Conservation (phyloP, 2,113 vertebrate species). For the Hystrix brachyura region DNA sequence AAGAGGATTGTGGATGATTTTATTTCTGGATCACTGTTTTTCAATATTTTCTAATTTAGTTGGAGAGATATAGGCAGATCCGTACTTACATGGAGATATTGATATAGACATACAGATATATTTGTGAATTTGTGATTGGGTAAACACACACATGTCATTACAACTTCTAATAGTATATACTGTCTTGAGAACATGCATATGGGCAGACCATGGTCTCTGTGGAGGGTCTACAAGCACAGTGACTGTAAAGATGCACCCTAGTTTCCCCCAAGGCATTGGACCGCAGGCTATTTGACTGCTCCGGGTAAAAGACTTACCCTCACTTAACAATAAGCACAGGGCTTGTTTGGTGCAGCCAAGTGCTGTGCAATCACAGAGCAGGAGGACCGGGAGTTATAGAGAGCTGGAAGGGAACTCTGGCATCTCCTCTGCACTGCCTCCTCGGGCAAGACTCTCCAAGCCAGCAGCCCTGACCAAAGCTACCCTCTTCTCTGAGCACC, state of each 20-base stretch:
- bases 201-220: neutral
- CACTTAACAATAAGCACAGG: neutral
- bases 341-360: rapidly evolving
- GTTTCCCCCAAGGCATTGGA: neutral
- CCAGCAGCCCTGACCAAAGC: neutral
- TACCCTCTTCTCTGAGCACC: neutral
- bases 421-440: rapidly evolving
- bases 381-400: too few relatives aligned
- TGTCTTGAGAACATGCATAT: neutral
- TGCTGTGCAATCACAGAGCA: neutral
- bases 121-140: neutral
- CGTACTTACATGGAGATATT: neutral
- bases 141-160: neutral
- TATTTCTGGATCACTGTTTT: neutral
- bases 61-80: neutral
- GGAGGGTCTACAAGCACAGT: neutral
- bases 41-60: neutral
- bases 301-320: too few relatives aligned
- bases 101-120: too few relatives aligned
- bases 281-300: neutral
- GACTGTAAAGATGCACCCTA: neutral
- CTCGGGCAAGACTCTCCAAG: neutral
- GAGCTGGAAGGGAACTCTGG: neutral
- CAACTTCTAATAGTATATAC: neutral
- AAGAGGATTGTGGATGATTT: neutral